Evolutionary conservation across 2,113 vertebrate genomes (phyloP), one percentile per base, ranked within the genome.

Genomic region (Phaetusa simplex): DNA sequence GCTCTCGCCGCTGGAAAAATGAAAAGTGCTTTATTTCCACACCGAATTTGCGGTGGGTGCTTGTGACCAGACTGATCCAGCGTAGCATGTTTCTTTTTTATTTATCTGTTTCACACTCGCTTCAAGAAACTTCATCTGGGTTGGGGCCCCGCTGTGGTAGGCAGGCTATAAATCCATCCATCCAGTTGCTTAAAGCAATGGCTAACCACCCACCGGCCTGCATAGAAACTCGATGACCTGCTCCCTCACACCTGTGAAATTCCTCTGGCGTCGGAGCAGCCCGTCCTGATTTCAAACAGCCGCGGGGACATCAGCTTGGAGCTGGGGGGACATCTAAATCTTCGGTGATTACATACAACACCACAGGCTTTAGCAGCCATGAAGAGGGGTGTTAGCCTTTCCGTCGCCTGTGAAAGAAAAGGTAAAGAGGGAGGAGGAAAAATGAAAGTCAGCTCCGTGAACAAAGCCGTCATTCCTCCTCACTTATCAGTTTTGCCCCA

Each of bases 401-500:
- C 79, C 67, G n/a, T 45, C 4, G 5, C 65, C 80, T 17, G 8
- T 5, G 47, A 55, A 38, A 30, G 21, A 11, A 42, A 49, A 66
- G 32, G 21, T 24, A 4, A 59, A 52, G 24, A 53, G 13, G 30
- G 53, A 82, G 76, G 30, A 73, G 24, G 43, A 21, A 18, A 73
- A 61, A 30, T 14, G 16, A 40, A 82, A 43, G 18, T 2, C 14
- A 1, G 55, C 49, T 62, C 53, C 19, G 40, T 2, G 5, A 64
- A 64, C 66, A 74, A 69, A 86, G 89, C 50, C 3, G 1, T 52
- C 8, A 2, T 29, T 94, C 85, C 92, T 61, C 66, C 4, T 1
- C 71, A 65, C 92, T 94, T 94, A 80, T 74, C 92, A 86, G 89
- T 59, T 92, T 65, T 90, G 89, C 89, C 86, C 73, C 86, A 56